Conservation (phyloP, 2,888 invertebrate genomes). For the Pristionchus japonicus region DNA sequence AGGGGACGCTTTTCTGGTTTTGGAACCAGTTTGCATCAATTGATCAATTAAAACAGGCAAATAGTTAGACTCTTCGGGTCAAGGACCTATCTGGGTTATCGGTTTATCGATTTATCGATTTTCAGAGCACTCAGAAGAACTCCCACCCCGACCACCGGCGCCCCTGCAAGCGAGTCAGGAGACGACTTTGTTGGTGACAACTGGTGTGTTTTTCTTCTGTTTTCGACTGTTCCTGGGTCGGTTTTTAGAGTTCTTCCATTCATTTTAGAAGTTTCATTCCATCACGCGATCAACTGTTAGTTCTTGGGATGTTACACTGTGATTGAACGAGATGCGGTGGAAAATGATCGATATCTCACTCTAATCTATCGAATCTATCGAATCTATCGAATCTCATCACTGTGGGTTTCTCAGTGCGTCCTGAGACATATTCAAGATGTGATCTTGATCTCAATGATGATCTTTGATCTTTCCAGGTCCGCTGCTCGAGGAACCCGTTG, state of each 20-base stretch:
- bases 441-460: not conserved
- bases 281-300: not conserved
- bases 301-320: not conserved
- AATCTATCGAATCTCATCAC: no score
- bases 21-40: no score
- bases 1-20: no score
- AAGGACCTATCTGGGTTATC: no score
- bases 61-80: no score
- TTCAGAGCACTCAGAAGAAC: not conserved
- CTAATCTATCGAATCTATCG: not conserved
- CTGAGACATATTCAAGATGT: not conserved
- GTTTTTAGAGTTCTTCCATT: no score
- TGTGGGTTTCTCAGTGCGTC: not conserved
- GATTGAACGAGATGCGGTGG: not conserved
- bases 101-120: not conserved
- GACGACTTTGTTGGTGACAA: not conserved
- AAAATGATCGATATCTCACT: not conserved
- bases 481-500: conserved; percentile 49
- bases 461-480: not conserved
- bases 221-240: no score
- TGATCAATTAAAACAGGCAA: no score
- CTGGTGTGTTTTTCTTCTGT: not conserved
- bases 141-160: not conserved
- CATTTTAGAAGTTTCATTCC: no score
- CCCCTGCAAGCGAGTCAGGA: conserved; percentile 11